Percentiles rank a stretch among this genome's conserved stretches.
These are phyloP conservation scores for Trichomycterus rosablanca DNA, from an alignment of 2,113 vertebrate genomes.

Conservation along the genomic window DNA sequence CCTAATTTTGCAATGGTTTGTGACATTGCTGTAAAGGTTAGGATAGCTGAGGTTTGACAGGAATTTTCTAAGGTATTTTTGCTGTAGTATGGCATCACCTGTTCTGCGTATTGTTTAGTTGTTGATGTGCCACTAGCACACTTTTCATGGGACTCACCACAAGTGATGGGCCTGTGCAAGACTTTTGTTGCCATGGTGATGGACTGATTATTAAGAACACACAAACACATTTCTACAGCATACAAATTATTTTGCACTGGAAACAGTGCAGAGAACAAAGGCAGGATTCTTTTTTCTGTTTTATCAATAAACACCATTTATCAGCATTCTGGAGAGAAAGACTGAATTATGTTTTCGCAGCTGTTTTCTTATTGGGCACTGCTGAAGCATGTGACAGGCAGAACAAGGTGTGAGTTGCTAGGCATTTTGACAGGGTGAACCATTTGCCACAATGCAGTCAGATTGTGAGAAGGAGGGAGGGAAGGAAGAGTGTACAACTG, in stretches of 20 bases:
- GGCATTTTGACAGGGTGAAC: slow-evolving; percentile 40
- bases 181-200: slow-evolving; percentile 44
- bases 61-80: slow-evolving; percentile 6
- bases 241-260: too few species aligned
- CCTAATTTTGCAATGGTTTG: slow-evolving; percentile 21
- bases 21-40: slow-evolving; percentile 10
- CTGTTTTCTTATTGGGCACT: slow-evolving; percentile 37
- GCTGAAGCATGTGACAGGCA: slow-evolving; percentile 37
- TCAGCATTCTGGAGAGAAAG: slow-evolving; percentile 28
- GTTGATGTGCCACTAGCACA: slow-evolving; percentile 16
- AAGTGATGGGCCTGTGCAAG: slow-evolving; percentile 8
- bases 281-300: slow-evolving; percentile 19
- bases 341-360: slow-evolving; percentile 33
- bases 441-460: slow-evolving; percentile 32
- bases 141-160: slow-evolving; percentile 9
- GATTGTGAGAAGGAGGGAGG: slow-evolving; percentile 15
- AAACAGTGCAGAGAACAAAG: slow-evolving; percentile 7
- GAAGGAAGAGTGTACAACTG: slow-evolving; percentile 1
- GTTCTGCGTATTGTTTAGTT: slow-evolving; percentile 23
- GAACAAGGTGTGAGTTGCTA: slow-evolving; percentile 45
- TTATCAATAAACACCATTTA: slow-evolving; percentile 38
- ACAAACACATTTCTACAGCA: too few species aligned
- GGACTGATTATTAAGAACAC: slow-evolving; percentile 17
- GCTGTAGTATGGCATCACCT: background rate
- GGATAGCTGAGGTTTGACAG: slow-evolving; percentile 7